These are phyloP conservation scores for Bufo bufo DNA, from an alignment of 2,113 vertebrate species.

Conservation along the genomic window DNA sequence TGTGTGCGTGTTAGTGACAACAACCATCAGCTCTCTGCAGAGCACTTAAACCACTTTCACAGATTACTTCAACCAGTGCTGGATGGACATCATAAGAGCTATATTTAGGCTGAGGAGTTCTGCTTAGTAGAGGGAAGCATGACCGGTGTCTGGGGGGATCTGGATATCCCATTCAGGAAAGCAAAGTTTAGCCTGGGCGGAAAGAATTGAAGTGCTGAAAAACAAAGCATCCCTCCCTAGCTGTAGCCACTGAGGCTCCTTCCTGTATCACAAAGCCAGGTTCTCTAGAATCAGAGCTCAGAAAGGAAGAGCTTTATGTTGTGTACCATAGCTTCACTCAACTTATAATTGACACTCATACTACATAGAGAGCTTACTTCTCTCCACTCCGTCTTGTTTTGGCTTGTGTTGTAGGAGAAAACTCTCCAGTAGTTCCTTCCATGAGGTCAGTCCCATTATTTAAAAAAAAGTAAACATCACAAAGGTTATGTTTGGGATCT, in stretches of 20 bases:
- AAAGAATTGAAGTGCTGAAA: conserved; percentile 65
- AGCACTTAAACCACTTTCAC: conserved; percentile 34
- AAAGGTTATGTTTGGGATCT: background rate
- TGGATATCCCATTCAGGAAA: conserved; percentile 64
- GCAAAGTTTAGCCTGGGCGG: conserved; percentile 60
- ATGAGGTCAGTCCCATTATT: conserved; percentile 13
- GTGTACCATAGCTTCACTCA: background rate
- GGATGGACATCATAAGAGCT: conserved; percentile 52
- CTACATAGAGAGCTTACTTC: background rate
- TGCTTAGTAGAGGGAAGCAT: conserved; percentile 37
- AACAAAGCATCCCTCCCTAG: conserved; percentile 60
- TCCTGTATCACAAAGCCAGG: conserved; percentile 59
- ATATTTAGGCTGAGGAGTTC: conserved; percentile 61
- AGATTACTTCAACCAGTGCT: conserved; percentile 38
- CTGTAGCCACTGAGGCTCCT: conserved; percentile 66
- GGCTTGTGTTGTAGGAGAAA: conserved; percentile 35
- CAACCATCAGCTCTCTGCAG: background rate
- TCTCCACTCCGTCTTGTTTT: conserved; percentile 37
- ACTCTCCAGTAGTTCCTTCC: background rate
- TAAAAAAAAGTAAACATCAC: background rate
- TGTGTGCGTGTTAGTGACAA: conserved; percentile 18
- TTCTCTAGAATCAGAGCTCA: conserved; percentile 54
- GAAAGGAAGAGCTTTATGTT: conserved; percentile 33
- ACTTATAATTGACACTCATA: background rate
- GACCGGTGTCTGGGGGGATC: conserved; percentile 40